Base-by-base conservation (phyloP, 2,797 vertebrate genomes). In the Microtus obscurus region DNA sequence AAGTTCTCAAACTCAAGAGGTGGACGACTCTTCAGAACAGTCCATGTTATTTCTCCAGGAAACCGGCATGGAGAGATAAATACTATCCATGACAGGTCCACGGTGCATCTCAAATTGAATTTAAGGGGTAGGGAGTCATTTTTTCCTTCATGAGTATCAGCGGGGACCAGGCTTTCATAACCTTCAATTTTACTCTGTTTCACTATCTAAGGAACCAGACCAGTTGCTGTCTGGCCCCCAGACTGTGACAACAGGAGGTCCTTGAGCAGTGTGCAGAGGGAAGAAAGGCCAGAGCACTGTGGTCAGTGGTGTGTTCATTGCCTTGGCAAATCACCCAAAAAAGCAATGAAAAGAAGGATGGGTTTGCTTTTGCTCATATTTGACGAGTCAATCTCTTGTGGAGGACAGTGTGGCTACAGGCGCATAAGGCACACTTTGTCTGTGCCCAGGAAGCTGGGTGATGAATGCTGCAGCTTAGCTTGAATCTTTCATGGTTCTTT, bases 81-180 rank as follows among this genome's bases (percentile, higher is more conserved):
- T 92, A 59, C 11, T 78, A 17, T 40, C 91, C 37, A 74, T 61
- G 16, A 85, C 13, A 10, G 76, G 45, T 87, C 53, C 51, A 79
- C 48, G 25, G 93, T 81, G 83, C 88, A 73, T 89, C 76, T 89
- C 73, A 92, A 95, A 93, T 94, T 86, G 94, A 95, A 31, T 48
- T 81, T 69, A 74, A 34, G 27, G 31, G 19, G 27, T 78, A 48
- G 37, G 21, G 31, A 69, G 21, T 73, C 11, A 48, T 40, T 94
- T 80, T 94, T 94, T 87, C 40, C 67, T 88, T 96, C 67, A 93
- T 86, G 87, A 74, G 51, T 51, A 82, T 67, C 89, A 79, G 67
- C n/a, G 63, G 93, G 79, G 73, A 76, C 78, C 29, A 61, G 11
- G 45, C n/a, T 74, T 95, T 83, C 6, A 16, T 78, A 94, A 83